Conservation (phyloP, 2,888 invertebrate genomes). For the Polia nebulosa region DNA sequence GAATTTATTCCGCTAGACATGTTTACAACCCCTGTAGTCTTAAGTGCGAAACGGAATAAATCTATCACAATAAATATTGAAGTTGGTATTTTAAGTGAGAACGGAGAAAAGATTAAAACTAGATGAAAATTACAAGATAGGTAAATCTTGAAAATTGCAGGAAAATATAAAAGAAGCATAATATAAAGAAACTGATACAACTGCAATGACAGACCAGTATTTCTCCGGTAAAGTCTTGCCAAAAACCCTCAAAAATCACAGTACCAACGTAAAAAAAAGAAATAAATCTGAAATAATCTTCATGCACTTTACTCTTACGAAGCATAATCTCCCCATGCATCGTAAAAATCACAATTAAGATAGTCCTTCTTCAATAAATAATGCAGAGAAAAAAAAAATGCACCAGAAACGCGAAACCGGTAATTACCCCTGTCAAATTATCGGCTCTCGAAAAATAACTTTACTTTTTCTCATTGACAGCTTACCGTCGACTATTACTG, state of each 20-base stretch:
- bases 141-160: background rate
- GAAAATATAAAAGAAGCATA: too few species aligned
- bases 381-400: slow-evolving; percentile 32
- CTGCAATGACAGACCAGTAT: too few species aligned
- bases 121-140: background rate
- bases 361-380: slow-evolving; percentile 37
- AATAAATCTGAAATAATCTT: background rate
- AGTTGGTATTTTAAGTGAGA: background rate
- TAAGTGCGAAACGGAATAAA: background rate
- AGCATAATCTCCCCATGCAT: background rate
- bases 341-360: slow-evolving; percentile 25
- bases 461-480: slow-evolving; percentile 72
- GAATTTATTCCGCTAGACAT: background rate
- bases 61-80: background rate
- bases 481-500: slow-evolving; percentile 69
- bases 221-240: too few species aligned
- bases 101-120: background rate
- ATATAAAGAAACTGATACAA: too few species aligned
- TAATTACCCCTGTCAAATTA: slow-evolving; percentile 64
- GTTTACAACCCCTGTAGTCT: background rate
- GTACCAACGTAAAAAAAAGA: too few species aligned
- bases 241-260: background rate
- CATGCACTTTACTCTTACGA: slow-evolving; percentile 3
- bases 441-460: slow-evolving; percentile 72
- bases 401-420: slow-evolving; percentile 61